These are phyloP conservation scores for Nycteola revayana DNA, from an alignment of 2,888 invertebrate genomes.

Conservation along the genomic window DNA sequence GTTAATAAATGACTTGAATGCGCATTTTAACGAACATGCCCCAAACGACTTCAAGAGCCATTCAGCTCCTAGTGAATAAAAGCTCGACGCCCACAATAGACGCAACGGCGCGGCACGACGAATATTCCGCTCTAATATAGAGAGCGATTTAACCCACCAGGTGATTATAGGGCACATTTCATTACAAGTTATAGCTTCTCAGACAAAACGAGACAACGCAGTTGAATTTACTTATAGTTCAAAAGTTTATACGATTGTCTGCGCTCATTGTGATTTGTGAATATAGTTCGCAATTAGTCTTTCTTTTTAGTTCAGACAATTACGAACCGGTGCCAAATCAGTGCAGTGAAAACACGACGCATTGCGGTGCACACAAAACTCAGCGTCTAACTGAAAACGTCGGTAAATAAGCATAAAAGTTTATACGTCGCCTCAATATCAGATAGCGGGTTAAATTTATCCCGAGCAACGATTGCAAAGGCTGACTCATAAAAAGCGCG, in stretches of 20 bases:
- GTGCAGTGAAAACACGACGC: conserved; percentile 8
- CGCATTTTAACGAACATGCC: no score
- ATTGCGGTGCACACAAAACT: conserved; percentile 18
- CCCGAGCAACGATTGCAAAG: conserved; percentile 63
- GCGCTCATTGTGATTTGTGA: background rate
- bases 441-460: conserved; percentile 71
- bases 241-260: background rate
- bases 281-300: background rate
- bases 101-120: no score
- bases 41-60: no score
- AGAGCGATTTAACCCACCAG: no score
- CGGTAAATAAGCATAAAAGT: conserved; percentile 41
- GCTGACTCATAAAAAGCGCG: conserved; percentile 75
- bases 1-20: no score
- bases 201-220: no score
- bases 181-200: no score
- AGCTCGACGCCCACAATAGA: no score
- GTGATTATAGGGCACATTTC: no score
- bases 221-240: no score
- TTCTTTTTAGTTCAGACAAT: background rate
- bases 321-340: conserved; percentile 3
- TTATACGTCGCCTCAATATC: conserved; percentile 57
- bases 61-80: no score
- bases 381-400: conserved; percentile 25
- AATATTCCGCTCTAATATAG: no score